phyloP scores from a whole-genome alignment of 2,797 vertebrate species.

The Fundulus diaphanus region DNA sequence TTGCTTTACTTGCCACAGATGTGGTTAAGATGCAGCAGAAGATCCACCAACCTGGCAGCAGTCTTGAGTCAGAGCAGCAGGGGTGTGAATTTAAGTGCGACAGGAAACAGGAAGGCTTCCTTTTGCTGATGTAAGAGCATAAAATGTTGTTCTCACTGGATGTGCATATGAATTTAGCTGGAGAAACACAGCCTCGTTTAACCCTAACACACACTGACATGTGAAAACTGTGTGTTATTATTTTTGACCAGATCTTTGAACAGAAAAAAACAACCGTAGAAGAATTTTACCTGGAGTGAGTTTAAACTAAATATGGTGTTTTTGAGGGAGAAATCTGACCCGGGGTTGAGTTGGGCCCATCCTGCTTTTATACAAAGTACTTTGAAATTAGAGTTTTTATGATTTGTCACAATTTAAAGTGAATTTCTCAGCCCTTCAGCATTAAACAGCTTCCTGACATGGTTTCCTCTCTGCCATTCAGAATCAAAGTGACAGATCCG shows the following conservation, averaged over 20 bases:
- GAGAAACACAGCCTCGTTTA: not conserved
- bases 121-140: not conserved
- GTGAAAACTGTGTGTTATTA: not conserved
- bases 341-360: not conserved
- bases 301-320: not conserved
- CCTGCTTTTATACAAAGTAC: not conserved
- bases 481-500: not conserved
- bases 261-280: too few species aligned
- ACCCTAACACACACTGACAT: not conserved
- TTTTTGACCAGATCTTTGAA: not conserved
- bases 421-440: not conserved
- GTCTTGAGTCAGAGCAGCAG: slow-evolving; percentile 4
- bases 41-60: not conserved
- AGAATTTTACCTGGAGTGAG: not conserved
- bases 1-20: not conserved
- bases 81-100: not conserved
- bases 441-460: not conserved
- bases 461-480: not conserved
- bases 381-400: not conserved
- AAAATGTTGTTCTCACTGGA: not conserved
- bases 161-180: not conserved
- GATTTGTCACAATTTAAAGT: not conserved
- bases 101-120: not conserved
- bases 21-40: not conserved
- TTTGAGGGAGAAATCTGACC: not conserved